Percentiles rank a stretch among this genome's conserved stretches.
These are phyloP conservation scores for Hozukius guyotensis DNA, from an alignment of 2,797 vertebrate species.

Conservation along the genomic window DNA sequence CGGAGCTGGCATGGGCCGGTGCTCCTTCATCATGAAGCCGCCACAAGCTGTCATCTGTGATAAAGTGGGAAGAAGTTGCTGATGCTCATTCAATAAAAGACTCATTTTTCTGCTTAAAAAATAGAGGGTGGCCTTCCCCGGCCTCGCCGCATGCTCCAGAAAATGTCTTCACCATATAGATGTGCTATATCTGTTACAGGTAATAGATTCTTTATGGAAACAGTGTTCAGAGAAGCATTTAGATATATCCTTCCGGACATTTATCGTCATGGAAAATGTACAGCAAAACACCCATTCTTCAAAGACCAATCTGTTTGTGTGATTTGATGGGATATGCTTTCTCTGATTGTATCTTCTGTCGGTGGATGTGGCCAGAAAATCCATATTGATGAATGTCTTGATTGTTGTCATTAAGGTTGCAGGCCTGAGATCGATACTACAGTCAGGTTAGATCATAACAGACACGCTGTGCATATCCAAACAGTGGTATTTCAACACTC, in stretches of 20 bases:
- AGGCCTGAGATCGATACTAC: constrained; percentile 35
- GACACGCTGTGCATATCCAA: constrained; percentile 9
- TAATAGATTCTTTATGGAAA: constrained; percentile 17
- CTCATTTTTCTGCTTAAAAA: constrained; percentile 42
- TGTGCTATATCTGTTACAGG: constrained; percentile 5
- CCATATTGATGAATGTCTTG: constrained; percentile 65
- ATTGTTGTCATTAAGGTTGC: constrained; percentile 47
- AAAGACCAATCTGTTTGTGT: constrained; percentile 26
- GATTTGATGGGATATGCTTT: constrained; percentile 29
- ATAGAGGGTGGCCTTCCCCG: not conserved
- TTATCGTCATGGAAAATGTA: constrained; percentile 11
- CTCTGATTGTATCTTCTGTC: constrained; percentile 36
- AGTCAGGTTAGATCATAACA: constrained; percentile 28
- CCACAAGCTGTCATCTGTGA: constrained; percentile 55
- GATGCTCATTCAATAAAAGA: constrained; percentile 54
- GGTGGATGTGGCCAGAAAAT: constrained; percentile 50
- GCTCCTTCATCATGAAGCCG: constrained; percentile 46
- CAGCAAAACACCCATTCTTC: constrained; percentile 15
- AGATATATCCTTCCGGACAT: not conserved
- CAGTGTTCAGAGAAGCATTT: not conserved
- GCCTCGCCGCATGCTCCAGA: not conserved
- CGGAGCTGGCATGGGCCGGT: constrained; percentile 4
- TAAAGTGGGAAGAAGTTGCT: constrained; percentile 46
- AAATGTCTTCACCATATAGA: constrained; percentile 15
- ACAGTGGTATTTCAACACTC: not conserved